Conservation (phyloP, 1,140 invertebrate genomes). For the Drosophila sp. region DNA sequence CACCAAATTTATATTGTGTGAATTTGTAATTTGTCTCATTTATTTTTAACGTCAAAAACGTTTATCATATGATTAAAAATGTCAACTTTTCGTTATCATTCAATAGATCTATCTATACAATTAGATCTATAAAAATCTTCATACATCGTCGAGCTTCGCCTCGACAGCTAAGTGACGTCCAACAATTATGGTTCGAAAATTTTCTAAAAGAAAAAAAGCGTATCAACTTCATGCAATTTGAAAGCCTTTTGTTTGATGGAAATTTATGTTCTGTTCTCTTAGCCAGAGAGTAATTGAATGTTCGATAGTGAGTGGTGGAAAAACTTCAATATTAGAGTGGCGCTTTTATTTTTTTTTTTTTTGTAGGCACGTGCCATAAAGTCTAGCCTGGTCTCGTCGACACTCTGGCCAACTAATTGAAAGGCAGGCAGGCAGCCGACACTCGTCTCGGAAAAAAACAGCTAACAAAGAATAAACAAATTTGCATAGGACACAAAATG, state of each 20-base stretch:
- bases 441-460: slow-evolving; percentile 21
- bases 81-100: too few species aligned
- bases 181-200: too few species aligned
- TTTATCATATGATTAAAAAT: too few species aligned
- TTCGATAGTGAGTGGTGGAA: neutral
- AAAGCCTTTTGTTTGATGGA: neutral
- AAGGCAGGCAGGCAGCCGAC: slow-evolving; percentile 36
- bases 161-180: too few species aligned
- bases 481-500: slow-evolving; percentile 21
- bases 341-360: neutral
- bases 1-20: too few species aligned
- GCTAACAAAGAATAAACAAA: slow-evolving; percentile 23
- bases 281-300: neutral
- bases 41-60: too few species aligned
- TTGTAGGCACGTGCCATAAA: slow-evolving; percentile 17
- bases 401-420: slow-evolving; percentile 15
- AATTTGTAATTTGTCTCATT: too few species aligned
- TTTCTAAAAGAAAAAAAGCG: too few species aligned
- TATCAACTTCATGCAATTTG: neutral
- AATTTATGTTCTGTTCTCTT: neutral
- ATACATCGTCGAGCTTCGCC: too few species aligned
- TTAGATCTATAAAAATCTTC: too few species aligned
- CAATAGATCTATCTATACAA: too few species aligned
- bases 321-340: slow-evolving; percentile 2
- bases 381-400: slow-evolving; percentile 3